phyloP scores from a whole-genome alignment of 2,113 vertebrate species.

The Clarias macrocephalus region DNA sequence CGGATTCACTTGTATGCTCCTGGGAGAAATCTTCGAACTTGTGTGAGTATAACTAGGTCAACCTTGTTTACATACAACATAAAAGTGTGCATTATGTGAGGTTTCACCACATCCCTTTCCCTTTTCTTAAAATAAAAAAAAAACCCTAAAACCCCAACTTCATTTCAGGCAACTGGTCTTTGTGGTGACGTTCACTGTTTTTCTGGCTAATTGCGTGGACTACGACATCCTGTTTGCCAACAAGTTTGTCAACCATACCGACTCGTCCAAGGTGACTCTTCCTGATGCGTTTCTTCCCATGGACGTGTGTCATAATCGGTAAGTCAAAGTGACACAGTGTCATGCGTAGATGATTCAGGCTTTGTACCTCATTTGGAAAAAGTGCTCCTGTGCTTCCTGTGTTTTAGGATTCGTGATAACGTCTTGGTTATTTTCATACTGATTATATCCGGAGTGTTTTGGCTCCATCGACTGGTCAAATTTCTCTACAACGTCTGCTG shows the following conservation, averaged over 20 bases:
- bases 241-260: constrained; percentile 93
- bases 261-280: constrained; percentile 91
- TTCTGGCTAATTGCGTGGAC: constrained; percentile 96
- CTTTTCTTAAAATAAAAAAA: background rate
- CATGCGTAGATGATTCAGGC: background rate
- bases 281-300: constrained; percentile 90
- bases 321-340: constrained; percentile 43
- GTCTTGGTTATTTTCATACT: constrained; percentile 88
- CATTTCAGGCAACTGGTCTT: constrained; percentile 90
- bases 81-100: background rate
- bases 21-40: constrained; percentile 95
- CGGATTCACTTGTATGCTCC: constrained; percentile 97
- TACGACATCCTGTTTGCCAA: constrained; percentile 99
- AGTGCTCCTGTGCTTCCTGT: background rate
- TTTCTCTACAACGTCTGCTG: constrained; percentile 98
- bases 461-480: constrained; percentile 93
- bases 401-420: constrained; percentile 86
- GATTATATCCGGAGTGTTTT: constrained; percentile 92
- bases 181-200: constrained; percentile 95
- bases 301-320: constrained; percentile 88
- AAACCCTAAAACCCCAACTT: background rate
- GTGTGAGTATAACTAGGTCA: constrained; percentile 78
- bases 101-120: constrained; percentile 11
- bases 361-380: background rate
- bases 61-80: background rate